These are phyloP conservation scores for Bombus difficillimus DNA, from an alignment of 1,140 invertebrate species.

Conservation along the genomic window DNA sequence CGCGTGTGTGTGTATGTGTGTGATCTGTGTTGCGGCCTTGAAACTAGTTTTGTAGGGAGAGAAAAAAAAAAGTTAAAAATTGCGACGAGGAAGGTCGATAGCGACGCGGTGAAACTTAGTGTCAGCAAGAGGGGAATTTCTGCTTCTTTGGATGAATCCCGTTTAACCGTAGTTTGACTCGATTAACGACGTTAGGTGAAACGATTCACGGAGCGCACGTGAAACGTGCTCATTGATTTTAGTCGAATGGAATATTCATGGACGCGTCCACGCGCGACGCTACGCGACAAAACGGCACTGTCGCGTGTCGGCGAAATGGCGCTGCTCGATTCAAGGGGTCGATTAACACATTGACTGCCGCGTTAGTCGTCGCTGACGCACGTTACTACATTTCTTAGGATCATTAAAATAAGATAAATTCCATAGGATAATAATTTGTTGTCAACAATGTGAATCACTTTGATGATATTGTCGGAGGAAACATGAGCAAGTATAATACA, in stretches of 20 bases:
- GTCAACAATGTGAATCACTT: too few relatives aligned
- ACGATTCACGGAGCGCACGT: conserved; percentile 14
- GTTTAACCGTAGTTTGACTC: background rate
- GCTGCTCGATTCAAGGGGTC: background rate
- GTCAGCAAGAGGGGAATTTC: background rate
- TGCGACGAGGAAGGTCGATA: conserved; percentile 14
- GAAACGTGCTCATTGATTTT: conserved; percentile 36
- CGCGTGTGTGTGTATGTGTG: background rate
- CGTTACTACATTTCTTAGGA: too few relatives aligned
- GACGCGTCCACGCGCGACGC: conserved; percentile 14
- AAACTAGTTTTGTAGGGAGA: background rate
- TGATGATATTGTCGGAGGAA: too few relatives aligned
- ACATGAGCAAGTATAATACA: too few relatives aligned
- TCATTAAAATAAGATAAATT: too few relatives aligned
- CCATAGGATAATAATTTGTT: too few relatives aligned
- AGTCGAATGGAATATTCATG: conserved; percentile 30
- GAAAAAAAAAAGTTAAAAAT: background rate
- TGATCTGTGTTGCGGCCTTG: conserved; percentile 1
- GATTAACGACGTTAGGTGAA: conserved; percentile 14
- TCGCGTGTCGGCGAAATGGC: conserved; percentile 2
- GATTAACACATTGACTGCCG: background rate
- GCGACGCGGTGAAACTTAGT: background rate
- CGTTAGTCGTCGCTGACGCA: too few relatives aligned
- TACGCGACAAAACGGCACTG: background rate
- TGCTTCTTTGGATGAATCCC: conserved; percentile 7